phyloP scores from a whole-genome alignment of 2,888 invertebrate species.

The Drosophila pseudotakahashii region DNA sequence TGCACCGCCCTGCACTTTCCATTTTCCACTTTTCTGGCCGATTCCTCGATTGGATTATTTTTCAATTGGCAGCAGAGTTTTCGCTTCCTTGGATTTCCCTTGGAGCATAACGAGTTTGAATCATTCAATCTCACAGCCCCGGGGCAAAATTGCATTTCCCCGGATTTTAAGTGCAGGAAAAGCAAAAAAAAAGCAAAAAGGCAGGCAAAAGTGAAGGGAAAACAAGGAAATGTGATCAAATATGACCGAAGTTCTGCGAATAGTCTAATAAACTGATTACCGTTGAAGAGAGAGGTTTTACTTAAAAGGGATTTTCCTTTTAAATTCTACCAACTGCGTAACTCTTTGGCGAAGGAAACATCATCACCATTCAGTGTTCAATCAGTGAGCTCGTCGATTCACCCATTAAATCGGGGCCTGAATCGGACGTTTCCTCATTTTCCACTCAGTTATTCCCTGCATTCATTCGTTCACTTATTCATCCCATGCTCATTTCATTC shows the following conservation, averaged over 20 bases:
- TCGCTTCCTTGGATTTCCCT: slow-evolving; percentile 59
- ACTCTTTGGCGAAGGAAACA: too few species aligned
- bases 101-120: slow-evolving; percentile 20
- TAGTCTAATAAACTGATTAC: neutral
- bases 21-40: slow-evolving; percentile 52
- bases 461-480: slow-evolving; percentile 14
- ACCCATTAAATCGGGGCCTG: slow-evolving; percentile 1
- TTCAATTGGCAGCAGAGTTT: slow-evolving; percentile 74
- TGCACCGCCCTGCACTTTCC: slow-evolving; percentile 20
- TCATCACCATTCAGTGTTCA: neutral
- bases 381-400: neutral
- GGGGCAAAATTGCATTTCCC: slow-evolving; percentile 1
- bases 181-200: too few species aligned
- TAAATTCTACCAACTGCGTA: neutral
- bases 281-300: too few species aligned
- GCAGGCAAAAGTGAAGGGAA: neutral
- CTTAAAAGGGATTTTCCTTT: neutral
- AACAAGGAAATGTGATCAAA: neutral
- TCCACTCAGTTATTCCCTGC: slow-evolving; percentile 3
- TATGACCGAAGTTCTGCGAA: neutral
- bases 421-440: neutral
- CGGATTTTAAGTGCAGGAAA: neutral
- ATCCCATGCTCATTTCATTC: slow-evolving; percentile 16
- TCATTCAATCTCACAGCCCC: slow-evolving; percentile 15
- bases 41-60: slow-evolving; percentile 68